A percentile compares a stretch with the other conserved stretches of the same genome.
Evolutionary conservation across 30 jellyfish, hydroid and myxozoan species (phyloP).

Genomic region (Sanderia malayensis): DNA sequence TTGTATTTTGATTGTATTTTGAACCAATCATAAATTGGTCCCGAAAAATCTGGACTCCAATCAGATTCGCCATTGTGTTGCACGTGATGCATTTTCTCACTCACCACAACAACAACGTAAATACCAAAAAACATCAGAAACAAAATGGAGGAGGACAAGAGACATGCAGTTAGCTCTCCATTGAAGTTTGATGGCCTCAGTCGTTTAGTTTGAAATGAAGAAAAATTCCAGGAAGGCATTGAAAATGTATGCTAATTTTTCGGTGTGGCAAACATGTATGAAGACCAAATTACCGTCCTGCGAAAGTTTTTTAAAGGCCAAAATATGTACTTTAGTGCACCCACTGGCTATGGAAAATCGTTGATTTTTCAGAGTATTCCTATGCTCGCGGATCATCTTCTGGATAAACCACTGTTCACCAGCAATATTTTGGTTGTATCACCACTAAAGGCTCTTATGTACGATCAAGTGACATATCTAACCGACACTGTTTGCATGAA

Average conservation of each 20-base stretch:
- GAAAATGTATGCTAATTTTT: background rate
- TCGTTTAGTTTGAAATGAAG: background rate
- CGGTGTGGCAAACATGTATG: no score
- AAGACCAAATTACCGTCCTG: background rate
- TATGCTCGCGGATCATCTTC: constrained; percentile 5
- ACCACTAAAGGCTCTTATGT: constrained; percentile 12
- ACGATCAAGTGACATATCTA: constrained; percentile 9
- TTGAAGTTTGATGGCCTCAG: background rate
- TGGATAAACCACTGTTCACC: background rate
- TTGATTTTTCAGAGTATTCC: constrained; percentile 26
- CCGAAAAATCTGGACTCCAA: no score
- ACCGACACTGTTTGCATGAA: constrained; percentile 3
- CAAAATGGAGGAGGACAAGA: background rate
- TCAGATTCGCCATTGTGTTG: no score
- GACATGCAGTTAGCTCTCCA: background rate
- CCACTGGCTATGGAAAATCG: no score
- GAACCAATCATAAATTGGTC: no score
- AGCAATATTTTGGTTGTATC: constrained; percentile 11
- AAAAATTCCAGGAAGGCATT: background rate
- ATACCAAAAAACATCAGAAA: no score
- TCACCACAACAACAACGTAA: no score
- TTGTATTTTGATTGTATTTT: no score
- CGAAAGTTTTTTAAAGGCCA: constrained; percentile 24
- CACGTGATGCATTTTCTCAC: no score
- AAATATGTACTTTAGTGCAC: no score